A percentile compares a stretch with the other conserved stretches of the same genome.
phyloP scores from a whole-genome alignment of 2,888 invertebrate genomes.

The Lasioglossum zephyrum region DNA sequence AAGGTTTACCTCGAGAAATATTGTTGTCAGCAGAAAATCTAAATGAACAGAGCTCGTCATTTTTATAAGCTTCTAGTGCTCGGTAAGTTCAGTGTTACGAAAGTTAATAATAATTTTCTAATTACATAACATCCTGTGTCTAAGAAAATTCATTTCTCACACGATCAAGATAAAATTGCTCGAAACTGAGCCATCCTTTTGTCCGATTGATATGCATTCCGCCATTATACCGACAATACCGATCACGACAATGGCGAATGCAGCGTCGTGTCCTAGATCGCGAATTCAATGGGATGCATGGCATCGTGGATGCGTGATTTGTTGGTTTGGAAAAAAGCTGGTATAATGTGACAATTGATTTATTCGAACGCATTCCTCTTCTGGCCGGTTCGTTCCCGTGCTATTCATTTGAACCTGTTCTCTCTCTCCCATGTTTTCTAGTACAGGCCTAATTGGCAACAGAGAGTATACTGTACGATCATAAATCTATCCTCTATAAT shows the following conservation, averaged over 20 bases:
- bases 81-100: too few relatives aligned
- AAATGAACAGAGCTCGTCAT: too few relatives aligned
- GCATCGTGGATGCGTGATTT: not conserved
- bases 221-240: not conserved
- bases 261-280: not conserved
- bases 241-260: not conserved
- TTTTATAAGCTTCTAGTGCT: too few relatives aligned
- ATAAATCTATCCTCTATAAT: not conserved
- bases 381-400: not conserved
- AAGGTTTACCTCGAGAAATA: too few relatives aligned
- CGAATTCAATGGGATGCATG: not conserved
- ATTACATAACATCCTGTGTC: too few relatives aligned
- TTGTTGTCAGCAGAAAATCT: too few relatives aligned
- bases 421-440: not conserved
- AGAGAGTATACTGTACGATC: not conserved
- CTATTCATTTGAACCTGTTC: not conserved
- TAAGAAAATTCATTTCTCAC: not conserved
- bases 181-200: not conserved
- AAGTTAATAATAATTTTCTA: too few relatives aligned
- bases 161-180: not conserved
- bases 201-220: not conserved
- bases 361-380: not conserved
- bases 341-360: slow-evolving; percentile 4
- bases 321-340: not conserved
- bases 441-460: not conserved